Evolutionary conservation across 2,888 invertebrate species (phyloP).

Genomic region (Archips crataeganus): DNA sequence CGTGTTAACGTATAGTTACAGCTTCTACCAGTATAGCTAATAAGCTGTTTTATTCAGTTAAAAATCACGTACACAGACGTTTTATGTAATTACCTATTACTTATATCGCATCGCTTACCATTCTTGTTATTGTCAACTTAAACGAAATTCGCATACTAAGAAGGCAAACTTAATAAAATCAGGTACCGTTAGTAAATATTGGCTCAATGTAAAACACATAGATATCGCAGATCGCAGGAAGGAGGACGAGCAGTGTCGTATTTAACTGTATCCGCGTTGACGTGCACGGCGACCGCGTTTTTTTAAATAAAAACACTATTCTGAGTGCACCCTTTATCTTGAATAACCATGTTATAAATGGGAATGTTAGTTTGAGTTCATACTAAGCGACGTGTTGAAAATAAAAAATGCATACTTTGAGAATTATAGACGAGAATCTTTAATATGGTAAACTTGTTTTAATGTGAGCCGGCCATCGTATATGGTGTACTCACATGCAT

Average conservation of each 20-base stretch:
- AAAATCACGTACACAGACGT: no score
- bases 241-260: constrained; percentile 17
- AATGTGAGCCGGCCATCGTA: constrained; percentile 35
- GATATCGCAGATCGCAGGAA: constrained; percentile 14
- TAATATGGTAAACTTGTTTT: constrained; percentile 37
- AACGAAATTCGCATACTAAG: constrained; percentile 24
- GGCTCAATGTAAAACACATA: constrained; percentile 15
- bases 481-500: constrained; percentile 35
- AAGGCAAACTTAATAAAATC: constrained; percentile 10
- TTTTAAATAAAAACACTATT: neutral
- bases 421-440: constrained; percentile 30
- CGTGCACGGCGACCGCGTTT: constrained; percentile 10
- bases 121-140: neutral
- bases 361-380: neutral
- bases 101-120: neutral
- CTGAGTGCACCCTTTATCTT: neutral
- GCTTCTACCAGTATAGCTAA: no score
- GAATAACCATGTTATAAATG: neutral
- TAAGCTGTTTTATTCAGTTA: neutral
- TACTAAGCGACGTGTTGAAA: constrained; percentile 2
- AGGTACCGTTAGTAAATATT: constrained; percentile 33
- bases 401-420: constrained; percentile 13
- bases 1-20: no score
- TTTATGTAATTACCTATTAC: neutral
- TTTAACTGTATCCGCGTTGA: constrained; percentile 14